Base-by-base conservation (phyloP, 1,140 invertebrate genomes). In the Eriocheir sinensis region DNA sequence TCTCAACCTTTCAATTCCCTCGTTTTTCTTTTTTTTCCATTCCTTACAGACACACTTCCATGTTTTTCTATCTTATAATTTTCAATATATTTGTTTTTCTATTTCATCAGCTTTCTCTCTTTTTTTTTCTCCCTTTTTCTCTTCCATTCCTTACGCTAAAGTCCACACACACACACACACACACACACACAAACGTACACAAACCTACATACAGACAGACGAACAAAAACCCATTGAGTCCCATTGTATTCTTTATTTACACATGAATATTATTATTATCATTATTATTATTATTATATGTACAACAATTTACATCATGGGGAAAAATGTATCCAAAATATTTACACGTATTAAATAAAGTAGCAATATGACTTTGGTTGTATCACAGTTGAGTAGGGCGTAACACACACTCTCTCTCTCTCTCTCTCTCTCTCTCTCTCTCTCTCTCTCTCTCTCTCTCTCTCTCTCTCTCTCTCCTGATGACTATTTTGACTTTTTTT, bases 321-420 rank as follows among this genome's bases (percentile, higher is more conserved):
- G 88, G 86, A 94, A 88, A 79, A 85, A 72, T 91, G 94, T 94
- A 91, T 94, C 81, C 86, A 94, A 94, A 94, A 92, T 94, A 94
- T 94, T 53, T 94, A 94, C 94, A 94, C 53, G 41, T 86, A 12
- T 94, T 94, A 94, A 94, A 92, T 94, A 94, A 94, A 94, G 94
- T 44, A 86, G 88, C 92, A n/a, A 94, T 94, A 94, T 94, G 94
- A 94, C 94, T 94, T 94, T 94, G 94, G 94, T 83, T 60, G 91
- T 94, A 94, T 94, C 94, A 94, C 94, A 94, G 94, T 91, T 94
- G 34, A 94, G 72, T 89, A 91, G 94, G 94, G 94, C 94, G 92
- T 85, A 89, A 83, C 80, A 80, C 91, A 30, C 91, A 34, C 86
- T 48, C 40, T 44, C 86, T 72, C 60, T 72, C 60, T 72, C 60